Base-by-base conservation (phyloP, 2,797 vertebrate genomes). In the Pipistrellus nathusii region DNA sequence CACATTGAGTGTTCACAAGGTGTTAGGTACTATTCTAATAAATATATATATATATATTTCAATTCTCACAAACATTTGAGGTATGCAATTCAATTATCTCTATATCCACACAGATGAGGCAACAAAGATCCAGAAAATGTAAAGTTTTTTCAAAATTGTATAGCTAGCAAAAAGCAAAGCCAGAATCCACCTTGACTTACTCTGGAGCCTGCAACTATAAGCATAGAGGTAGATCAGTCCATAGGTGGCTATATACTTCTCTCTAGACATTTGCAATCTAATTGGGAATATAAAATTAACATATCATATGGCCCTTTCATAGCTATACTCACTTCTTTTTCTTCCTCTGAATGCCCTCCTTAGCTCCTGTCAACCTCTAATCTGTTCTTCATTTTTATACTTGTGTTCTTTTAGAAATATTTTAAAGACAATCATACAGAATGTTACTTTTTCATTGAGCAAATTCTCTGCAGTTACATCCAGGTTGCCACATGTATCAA, bases 61-160 rank as follows among this genome's bases (percentile, higher is more conserved):
- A 81, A 12, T 62, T 20, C 30, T 75, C n/a, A 75, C 20, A 46
- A 64, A 35, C 3, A 20, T 72, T 62, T 75, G 41, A 85, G n/a
- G 11, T 55, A n/a, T 55, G 17, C 55, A 73, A 71, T 38, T 35
- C 27, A 46, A 15, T 20, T 78, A 53, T 85, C 53, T 44, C 15
- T 25, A 86, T 11, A 46, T 30, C 6, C 23, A 73, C 23, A 82
- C 25, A 68, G 23, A 91, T n/a, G 64, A 82, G 17, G 6, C 32
- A 90, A 83, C 12, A 81, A 59, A 83, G n/a, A 55, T 32, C 18
- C 35, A 77, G 38, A 82, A 85, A 72, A n/a, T 11, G 4, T 86
- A 69, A 71, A 9, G 41, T 80, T 91, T 91, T 91, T 91, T 32
- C 44, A 62, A 51, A 3, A 55, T 48, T 59, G 1, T 18, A 69